Conservation (phyloP, 1,140 invertebrate genomes). For the Cherax destructor region DNA sequence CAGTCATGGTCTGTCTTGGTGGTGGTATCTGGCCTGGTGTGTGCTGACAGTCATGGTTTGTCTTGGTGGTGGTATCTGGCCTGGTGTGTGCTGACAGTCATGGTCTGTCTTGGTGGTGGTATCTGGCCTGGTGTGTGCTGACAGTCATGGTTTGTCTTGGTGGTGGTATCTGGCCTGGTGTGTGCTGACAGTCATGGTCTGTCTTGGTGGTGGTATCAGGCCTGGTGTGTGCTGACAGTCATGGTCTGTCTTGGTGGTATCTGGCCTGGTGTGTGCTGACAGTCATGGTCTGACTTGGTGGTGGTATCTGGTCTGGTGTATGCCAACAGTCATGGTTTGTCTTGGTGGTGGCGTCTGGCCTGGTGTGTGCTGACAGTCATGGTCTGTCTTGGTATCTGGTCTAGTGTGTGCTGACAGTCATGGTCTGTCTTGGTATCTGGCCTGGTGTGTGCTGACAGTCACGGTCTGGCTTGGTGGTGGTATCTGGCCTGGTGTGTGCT, state of each 20-base stretch:
- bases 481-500: too few species aligned
- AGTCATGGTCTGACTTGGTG: neutral
- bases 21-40: neutral
- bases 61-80: neutral
- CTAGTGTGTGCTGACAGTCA: neutral
- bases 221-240: neutral
- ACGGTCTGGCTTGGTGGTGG: neutral
- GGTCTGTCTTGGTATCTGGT: neutral
- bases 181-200: slow-evolving; percentile 1
- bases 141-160: neutral
- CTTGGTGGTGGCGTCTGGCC: neutral
- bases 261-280: neutral
- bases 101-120: neutral
- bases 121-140: neutral
- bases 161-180: neutral
- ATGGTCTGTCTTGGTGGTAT: neutral
- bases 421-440: neutral
- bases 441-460: neutral
- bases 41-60: neutral
- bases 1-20: neutral
- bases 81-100: neutral
- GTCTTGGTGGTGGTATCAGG: slow-evolving; percentile 1
- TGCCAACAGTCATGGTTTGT: neutral
- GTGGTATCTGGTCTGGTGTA: neutral
- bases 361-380: neutral